A percentile compares a stretch with the other conserved stretches of the same genome.
These are phyloP conservation scores for Albula goreensis DNA, from an alignment of 2,113 vertebrate species.

Conservation along the genomic window DNA sequence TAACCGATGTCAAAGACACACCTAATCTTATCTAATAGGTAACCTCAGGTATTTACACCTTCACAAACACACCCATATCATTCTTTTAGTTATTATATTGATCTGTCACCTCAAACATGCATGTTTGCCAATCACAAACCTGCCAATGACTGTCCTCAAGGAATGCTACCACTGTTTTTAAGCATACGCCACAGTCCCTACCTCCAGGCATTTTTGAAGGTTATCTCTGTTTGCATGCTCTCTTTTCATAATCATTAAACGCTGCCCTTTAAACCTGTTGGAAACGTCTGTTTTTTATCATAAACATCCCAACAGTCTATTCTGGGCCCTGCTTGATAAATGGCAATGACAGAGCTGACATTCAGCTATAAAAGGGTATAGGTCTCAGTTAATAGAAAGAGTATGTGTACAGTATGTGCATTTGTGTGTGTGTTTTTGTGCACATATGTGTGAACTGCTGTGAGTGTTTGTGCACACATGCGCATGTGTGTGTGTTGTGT, in stretches of 20 bases:
- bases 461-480: neutral
- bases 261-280: neutral
- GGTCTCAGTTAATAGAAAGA: neutral
- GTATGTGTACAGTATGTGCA: neutral
- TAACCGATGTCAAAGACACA: neutral
- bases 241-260: neutral
- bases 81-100: neutral
- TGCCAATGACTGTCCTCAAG: neutral
- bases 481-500: neutral
- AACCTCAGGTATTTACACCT: constrained; percentile 56
- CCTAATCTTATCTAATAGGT: neutral
- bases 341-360: neutral
- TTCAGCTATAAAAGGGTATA: neutral
- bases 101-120: neutral
- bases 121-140: neutral
- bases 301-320: neutral
- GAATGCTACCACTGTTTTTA: neutral
- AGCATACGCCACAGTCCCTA: neutral
- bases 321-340: neutral
- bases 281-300: neutral
- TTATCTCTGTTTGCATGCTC: neutral
- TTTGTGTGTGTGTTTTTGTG: neutral
- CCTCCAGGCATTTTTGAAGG: neutral
- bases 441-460: neutral
- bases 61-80: neutral